phyloP scores from a whole-genome alignment of 2,113 vertebrate species.

The Macrotis lagotis region DNA sequence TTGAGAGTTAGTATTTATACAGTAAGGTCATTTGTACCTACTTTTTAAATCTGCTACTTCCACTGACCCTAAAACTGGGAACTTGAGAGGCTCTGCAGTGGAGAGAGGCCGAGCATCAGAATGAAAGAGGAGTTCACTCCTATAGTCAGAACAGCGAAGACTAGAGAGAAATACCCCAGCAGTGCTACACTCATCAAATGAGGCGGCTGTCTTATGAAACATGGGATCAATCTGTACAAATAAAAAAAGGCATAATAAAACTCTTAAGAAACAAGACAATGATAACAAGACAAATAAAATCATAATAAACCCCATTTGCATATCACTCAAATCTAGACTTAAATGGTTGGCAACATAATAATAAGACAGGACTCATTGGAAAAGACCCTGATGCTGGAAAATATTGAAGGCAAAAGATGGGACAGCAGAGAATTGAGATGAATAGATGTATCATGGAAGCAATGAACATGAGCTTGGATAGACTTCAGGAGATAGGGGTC shows the following conservation, averaged over 20 bases:
- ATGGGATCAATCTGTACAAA: slow-evolving; percentile 82
- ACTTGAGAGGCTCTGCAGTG: slow-evolving; percentile 71
- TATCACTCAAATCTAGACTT: accelerated
- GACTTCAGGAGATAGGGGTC: not conserved
- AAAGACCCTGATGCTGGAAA: not conserved
- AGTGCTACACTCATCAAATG: slow-evolving; percentile 93
- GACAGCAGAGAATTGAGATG: not conserved
- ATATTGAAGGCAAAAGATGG: not conserved
- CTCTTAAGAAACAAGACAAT: not conserved
- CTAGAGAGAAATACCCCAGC: slow-evolving; percentile 90
- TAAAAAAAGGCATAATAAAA: not conserved
- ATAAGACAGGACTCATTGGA: not conserved
- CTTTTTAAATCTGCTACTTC: slow-evolving; percentile 72
- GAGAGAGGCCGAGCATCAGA: slow-evolving; percentile 85
- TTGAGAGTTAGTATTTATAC: not conserved
- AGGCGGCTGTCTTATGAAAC: slow-evolving; percentile 91
- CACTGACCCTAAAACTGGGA: slow-evolving; percentile 78
- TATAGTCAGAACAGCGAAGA: slow-evolving; percentile 86
- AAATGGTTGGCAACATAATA: not conserved
- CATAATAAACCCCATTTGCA: not conserved
- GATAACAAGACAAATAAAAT: not conserved
- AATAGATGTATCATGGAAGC: not conserved
- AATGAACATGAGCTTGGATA: not conserved
- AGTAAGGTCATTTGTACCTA: slow-evolving; percentile 43
- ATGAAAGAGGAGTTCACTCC: slow-evolving; percentile 90